Percentiles rank a stretch among this genome's conserved stretches.
These are phyloP conservation scores for Halocynthia roretzi DNA, from an alignment of 23 tunicate species.

Conservation along the genomic window DNA sequence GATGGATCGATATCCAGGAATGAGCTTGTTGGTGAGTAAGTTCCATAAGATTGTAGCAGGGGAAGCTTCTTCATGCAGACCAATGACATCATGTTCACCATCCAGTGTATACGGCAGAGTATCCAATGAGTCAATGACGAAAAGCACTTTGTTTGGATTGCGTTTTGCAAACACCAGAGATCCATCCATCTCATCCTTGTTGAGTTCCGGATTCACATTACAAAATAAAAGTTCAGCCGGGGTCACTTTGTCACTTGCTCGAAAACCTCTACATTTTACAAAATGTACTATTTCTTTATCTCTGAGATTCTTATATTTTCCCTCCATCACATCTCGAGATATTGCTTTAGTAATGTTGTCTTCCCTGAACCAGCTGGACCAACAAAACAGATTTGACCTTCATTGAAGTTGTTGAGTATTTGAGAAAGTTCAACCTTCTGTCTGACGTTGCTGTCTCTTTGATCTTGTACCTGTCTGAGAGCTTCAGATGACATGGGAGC, in stretches of 20 bases:
- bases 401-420: background rate
- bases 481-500: background rate
- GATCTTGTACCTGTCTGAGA: too few relatives aligned
- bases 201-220: too few relatives aligned
- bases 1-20: background rate
- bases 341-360: slow-evolving; percentile 9
- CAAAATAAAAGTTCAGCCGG: too few relatives aligned
- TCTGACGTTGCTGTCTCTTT: too few relatives aligned
- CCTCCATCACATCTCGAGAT: background rate
- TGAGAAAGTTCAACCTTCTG: too few relatives aligned
- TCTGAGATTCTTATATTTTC: background rate
- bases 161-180: too few relatives aligned
- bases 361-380: slow-evolving; percentile 3
- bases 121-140: slow-evolving; percentile 2
- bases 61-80: background rate
- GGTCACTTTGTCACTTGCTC: too few relatives aligned
- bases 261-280: too few relatives aligned
- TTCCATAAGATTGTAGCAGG: slow-evolving; percentile 1
- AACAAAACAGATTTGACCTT: slow-evolving; percentile 1
- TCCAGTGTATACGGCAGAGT: slow-evolving; percentile 1
- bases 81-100: background rate
- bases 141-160: background rate
- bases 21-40: background rate
- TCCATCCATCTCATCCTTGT: background rate
- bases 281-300: too few relatives aligned